These are phyloP conservation scores for Andinoacara biseriatus DNA, from an alignment of 2,113 vertebrate species.

Conservation along the genomic window DNA sequence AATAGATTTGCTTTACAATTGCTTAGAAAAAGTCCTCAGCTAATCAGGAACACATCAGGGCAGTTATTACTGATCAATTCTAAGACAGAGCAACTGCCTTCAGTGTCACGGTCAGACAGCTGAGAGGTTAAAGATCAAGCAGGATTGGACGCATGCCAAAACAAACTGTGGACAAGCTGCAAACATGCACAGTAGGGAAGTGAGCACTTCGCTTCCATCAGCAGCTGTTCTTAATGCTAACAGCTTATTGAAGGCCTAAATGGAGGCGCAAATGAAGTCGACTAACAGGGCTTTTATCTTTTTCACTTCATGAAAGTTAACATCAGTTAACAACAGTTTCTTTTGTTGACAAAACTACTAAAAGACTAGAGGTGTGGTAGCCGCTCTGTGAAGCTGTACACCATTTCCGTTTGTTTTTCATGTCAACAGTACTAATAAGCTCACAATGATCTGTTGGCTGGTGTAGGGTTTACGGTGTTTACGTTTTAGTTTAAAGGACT, in stretches of 20 bases:
- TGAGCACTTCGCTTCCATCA: background rate
- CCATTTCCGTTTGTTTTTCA: slow-evolving; percentile 3
- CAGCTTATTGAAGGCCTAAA: background rate
- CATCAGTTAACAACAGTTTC: background rate
- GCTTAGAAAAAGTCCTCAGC: background rate
- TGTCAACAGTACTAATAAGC: background rate
- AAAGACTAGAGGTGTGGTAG: background rate
- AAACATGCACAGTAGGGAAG: background rate
- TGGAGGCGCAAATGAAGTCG: background rate
- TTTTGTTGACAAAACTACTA: background rate
- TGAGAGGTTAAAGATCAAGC: slow-evolving; percentile 17
- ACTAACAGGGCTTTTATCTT: background rate
- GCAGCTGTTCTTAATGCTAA: background rate
- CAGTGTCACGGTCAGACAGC: background rate
- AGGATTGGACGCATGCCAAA: background rate
- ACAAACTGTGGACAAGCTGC: background rate
- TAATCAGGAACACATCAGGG: background rate
- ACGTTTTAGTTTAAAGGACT: too few relatives aligned
- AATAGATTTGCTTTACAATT: background rate
- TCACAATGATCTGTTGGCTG: background rate
- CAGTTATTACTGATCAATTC: background rate
- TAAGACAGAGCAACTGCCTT: background rate
- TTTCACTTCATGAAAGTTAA: background rate
- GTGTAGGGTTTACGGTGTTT: background rate
- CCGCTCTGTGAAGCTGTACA: background rate